These are phyloP conservation scores for Agonopterix arenella DNA, from an alignment of 2,888 invertebrate genomes.

Conservation along the genomic window DNA sequence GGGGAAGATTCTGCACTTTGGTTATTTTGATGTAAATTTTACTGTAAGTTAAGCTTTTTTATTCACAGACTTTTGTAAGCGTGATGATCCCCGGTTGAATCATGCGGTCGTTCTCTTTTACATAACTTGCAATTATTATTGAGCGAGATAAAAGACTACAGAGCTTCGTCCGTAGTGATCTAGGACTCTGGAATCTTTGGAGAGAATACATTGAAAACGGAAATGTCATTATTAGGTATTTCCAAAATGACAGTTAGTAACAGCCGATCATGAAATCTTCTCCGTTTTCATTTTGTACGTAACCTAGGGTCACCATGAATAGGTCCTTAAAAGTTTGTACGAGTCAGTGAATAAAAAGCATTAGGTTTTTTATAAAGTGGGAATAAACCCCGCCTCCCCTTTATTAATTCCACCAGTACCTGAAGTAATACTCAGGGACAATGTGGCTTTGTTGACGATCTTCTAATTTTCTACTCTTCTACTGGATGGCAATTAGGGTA, in stretches of 20 bases:
- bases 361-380: conserved; percentile 14
- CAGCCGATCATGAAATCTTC: too few species aligned
- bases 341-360: conserved; percentile 1
- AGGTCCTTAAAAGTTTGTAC: neutral
- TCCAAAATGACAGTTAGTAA: too few species aligned
- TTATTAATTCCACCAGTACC: conserved; percentile 89
- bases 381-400: conserved; percentile 27
- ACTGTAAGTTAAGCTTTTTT: neutral
- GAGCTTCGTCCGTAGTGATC: too few species aligned
- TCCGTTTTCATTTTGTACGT: too few species aligned
- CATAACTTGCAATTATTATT: too few species aligned
- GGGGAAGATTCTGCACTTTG: conserved; percentile 24
- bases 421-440: conserved; percentile 99
- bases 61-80: neutral
- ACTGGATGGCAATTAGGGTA: conserved; percentile 20
- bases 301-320: neutral
- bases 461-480: conserved; percentile 45
- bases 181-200: too few species aligned
- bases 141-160: too few species aligned
- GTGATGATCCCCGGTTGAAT: neutral
- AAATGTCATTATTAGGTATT: too few species aligned
- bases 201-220: too few species aligned
- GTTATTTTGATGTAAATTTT: neutral
- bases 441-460: conserved; percentile 59
- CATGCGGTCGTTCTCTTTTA: too few species aligned